A percentile compares a stretch with the other conserved stretches of the same genome.
Evolutionary conservation across 1,140 invertebrate species (phyloP).

Genomic region (Vanessa tameamea): DNA sequence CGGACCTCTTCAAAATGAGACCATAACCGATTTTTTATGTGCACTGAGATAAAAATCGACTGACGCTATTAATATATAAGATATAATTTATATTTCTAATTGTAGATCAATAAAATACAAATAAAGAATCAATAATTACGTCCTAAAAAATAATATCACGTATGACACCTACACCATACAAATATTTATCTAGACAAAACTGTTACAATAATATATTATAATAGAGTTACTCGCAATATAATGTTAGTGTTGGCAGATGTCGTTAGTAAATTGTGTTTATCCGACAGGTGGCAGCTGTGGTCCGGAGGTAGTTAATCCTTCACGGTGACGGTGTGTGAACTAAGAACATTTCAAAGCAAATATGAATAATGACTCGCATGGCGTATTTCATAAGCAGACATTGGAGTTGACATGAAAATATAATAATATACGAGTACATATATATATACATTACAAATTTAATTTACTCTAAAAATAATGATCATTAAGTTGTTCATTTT

Average conservation of each 20-base stretch:
- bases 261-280: slow-evolving; percentile 71
- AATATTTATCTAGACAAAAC: neutral
- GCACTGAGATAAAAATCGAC: too few species aligned
- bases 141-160: too few species aligned
- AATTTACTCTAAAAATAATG: too few species aligned
- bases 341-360: slow-evolving; percentile 59
- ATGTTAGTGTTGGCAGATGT: slow-evolving; percentile 61
- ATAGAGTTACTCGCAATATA: slow-evolving; percentile 42
- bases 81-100: too few species aligned
- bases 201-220: slow-evolving; percentile 1
- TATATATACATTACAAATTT: too few species aligned
- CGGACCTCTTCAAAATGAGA: too few species aligned
- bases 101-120: too few species aligned
- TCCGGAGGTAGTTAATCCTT: slow-evolving; percentile 60
- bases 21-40: too few species aligned
- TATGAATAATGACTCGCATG: slow-evolving; percentile 59
- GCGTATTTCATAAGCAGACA: slow-evolving; percentile 11
- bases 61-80: too few species aligned
- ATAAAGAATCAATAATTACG: too few species aligned
- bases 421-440: neutral
- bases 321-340: slow-evolving; percentile 52
- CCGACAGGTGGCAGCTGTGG: slow-evolving; percentile 65
- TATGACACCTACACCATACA: too few species aligned
- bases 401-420: neutral
- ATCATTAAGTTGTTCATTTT: too few species aligned